Percentiles rank a stretch among this genome's conserved stretches.
Evolutionary conservation across 2,888 invertebrate genomes (phyloP).

Genomic region (Lithophane semibrunnea): DNA sequence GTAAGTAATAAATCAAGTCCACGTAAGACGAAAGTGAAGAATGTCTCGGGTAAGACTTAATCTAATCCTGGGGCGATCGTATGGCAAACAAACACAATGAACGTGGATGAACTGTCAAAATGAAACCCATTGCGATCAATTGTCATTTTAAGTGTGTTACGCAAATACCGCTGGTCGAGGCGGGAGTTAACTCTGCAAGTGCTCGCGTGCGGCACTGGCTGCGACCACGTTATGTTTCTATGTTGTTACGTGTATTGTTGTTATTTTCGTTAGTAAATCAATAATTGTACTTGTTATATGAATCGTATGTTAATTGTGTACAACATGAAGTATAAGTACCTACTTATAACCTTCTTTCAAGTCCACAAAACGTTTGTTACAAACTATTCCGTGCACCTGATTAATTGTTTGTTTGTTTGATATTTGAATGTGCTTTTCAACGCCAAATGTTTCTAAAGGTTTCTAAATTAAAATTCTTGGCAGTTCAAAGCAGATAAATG

Average conservation of each 20-base stretch:
- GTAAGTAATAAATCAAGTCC: not conserved
- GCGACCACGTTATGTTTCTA: conserved; percentile 14
- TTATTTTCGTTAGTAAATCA: conserved; percentile 13
- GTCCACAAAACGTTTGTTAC: not conserved
- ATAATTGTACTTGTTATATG: conserved; percentile 6
- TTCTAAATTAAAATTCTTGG: not conserved
- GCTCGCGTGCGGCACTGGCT: not conserved
- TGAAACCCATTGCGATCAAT: no score
- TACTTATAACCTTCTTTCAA: not conserved
- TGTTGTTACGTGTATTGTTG: conserved; percentile 29
- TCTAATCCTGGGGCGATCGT: no score
- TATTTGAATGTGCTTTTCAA: not conserved
- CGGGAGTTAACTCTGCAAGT: not conserved
- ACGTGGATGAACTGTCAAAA: no score
- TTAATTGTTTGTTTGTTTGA: not conserved
- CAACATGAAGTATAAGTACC: not conserved
- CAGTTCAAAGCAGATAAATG: not conserved
- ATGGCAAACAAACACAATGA: no score
- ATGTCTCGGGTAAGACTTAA: not conserved
- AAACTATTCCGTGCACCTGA: not conserved
- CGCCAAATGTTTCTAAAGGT: conserved; percentile 5
- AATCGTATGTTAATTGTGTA: not conserved
- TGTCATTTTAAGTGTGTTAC: no score
- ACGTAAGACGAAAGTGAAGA: not conserved
- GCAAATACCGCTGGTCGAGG: not conserved